Evolutionary conservation across 2,888 invertebrate species (phyloP).

Genomic region (Tetropium fuscum): DNA sequence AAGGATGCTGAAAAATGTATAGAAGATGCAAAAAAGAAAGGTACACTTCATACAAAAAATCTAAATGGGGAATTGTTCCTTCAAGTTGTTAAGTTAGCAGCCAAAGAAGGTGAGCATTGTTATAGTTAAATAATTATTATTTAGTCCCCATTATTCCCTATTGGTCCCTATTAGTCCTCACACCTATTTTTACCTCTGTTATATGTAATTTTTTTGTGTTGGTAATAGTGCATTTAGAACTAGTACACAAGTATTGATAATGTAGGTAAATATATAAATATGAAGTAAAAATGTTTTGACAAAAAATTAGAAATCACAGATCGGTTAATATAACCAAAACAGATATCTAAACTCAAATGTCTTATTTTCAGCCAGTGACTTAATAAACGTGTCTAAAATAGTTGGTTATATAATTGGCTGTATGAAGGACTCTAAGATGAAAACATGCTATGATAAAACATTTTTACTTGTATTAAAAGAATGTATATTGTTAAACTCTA

Average conservation of each 20-base stretch:
- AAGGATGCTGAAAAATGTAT: slow-evolving; percentile 45
- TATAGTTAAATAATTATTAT: background rate
- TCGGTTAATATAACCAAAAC: no score
- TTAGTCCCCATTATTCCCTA: no score
- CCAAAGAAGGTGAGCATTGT: slow-evolving; percentile 42
- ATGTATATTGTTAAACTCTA: slow-evolving; percentile 68
- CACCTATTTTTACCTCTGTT: no score
- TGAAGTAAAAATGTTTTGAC: no score
- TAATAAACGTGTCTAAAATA: slow-evolving; percentile 44
- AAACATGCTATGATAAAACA: slow-evolving; percentile 65
- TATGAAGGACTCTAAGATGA: slow-evolving; percentile 50
- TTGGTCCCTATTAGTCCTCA: no score
- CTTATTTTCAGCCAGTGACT: slow-evolving; percentile 39
- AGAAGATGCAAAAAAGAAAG: slow-evolving; percentile 46
- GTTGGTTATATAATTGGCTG: slow-evolving; percentile 48
- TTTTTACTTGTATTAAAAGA: slow-evolving; percentile 71
- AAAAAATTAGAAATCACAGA: no score
- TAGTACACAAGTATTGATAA: no score
- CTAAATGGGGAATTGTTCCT: slow-evolving; percentile 44
- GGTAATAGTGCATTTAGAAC: no score
- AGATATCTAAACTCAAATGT: no score
- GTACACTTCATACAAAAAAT: slow-evolving; percentile 28
- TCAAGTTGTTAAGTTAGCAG: slow-evolving; percentile 43
- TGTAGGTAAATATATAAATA: no score
- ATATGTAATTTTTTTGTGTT: no score